These are phyloP conservation scores for Gadus chalcogrammus DNA, from an alignment of 2,113 vertebrate species.

Conservation along the genomic window DNA sequence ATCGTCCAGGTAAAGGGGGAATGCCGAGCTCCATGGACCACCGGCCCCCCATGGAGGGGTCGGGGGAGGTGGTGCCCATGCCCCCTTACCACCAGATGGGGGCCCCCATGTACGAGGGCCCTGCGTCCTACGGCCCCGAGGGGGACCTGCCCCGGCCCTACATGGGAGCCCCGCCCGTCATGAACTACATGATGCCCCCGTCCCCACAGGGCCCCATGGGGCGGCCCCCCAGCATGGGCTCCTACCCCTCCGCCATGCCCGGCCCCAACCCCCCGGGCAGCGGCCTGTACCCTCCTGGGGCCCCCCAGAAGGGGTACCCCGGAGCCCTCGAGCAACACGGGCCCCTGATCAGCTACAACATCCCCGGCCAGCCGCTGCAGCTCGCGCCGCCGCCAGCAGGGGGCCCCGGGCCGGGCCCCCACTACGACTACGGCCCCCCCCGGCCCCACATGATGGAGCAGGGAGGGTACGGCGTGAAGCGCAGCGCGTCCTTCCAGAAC, in stretches of 20 bases:
- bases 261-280: conserved; percentile 62
- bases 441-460: conserved; percentile 83
- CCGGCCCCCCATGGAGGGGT: conserved; percentile 81
- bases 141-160: conserved; percentile 83
- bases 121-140: conserved; percentile 77
- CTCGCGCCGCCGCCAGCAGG: conserved; percentile 77
- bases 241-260: conserved; percentile 72
- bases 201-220: conserved; percentile 78
- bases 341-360: conserved; percentile 80
- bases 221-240: conserved; percentile 73
- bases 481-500: conserved; percentile 93
- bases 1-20: conserved; percentile 80
- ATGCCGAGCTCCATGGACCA: conserved; percentile 80
- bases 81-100: conserved; percentile 84
- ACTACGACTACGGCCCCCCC: conserved; percentile 79
- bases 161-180: conserved; percentile 69
- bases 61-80: conserved; percentile 76
- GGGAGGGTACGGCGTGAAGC: conserved; percentile 84
- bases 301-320: conserved; percentile 81
- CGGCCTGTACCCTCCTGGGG: conserved; percentile 68
- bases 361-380: conserved; percentile 78
- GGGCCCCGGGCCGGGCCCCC: conserved; percentile 73
- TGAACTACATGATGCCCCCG: conserved; percentile 88
- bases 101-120: conserved; percentile 80
- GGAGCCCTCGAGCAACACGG: conserved; percentile 76